Percentiles rank a stretch among this genome's conserved stretches.
These are phyloP conservation scores for Ooceraea biroi DNA, from an alignment of 1,140 invertebrate genomes.

Conservation along the genomic window DNA sequence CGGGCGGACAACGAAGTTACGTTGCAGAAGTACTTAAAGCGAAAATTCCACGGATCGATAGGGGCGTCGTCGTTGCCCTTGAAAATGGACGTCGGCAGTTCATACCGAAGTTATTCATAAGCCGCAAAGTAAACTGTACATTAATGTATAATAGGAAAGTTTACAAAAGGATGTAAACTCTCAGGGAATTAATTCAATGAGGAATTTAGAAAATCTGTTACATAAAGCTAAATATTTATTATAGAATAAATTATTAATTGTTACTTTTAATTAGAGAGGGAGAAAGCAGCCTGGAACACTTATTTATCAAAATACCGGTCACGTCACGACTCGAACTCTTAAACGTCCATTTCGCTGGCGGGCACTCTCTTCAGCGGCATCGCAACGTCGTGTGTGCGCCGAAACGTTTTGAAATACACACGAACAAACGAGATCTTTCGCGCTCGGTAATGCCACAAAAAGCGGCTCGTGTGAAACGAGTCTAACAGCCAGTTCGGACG, in stretches of 20 bases:
- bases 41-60: constrained; percentile 79
- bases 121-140: not conserved
- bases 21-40: constrained; percentile 80
- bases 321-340: not conserved
- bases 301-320: not conserved
- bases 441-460: not conserved
- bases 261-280: not conserved
- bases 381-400: constrained; percentile 3
- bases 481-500: constrained; percentile 13
- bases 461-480: constrained; percentile 22
- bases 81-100: constrained; percentile 28
- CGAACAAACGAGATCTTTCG: constrained; percentile 39
- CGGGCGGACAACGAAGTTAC: constrained; percentile 77
- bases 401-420: constrained; percentile 37
- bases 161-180: not conserved
- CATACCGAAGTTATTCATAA: not conserved
- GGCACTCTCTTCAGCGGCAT: not conserved
- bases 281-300: not conserved
- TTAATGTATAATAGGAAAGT: not conserved
- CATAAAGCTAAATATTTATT: no score
- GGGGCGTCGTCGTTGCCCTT: constrained; percentile 58
- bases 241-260: not conserved
- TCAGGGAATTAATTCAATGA: not conserved
- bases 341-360: not conserved
- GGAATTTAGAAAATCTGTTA: constrained; percentile 4